Evolutionary conservation across 1,140 invertebrate genomes (phyloP).

Genomic region (Drosophila insularis): DNA sequence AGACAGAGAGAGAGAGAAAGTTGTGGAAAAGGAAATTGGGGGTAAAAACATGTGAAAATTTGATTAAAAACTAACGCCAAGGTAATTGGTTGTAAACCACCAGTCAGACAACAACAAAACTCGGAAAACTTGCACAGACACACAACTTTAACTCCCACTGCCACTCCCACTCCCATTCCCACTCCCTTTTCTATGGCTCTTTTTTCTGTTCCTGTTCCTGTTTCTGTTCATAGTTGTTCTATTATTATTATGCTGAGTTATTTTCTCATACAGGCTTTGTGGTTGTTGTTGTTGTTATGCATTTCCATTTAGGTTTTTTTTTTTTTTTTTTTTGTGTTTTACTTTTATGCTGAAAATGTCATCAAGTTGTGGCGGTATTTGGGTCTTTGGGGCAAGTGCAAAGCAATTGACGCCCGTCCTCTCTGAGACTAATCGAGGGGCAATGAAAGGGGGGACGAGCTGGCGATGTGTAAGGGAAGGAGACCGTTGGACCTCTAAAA

Average conservation of each 20-base stretch:
- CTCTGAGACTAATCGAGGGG: not conserved
- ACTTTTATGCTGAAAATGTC: conserved; percentile 14
- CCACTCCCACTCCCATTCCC: not conserved
- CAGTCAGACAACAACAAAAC: conserved; percentile 14
- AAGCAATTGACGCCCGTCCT: conserved; percentile 71
- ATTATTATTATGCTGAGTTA: conserved; percentile 6
- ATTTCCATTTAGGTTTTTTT: not conserved
- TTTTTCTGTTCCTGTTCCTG: not conserved
- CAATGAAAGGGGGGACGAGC: not conserved
- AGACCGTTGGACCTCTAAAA: conserved; percentile 28
- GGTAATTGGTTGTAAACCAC: conserved; percentile 58
- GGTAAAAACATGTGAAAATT: conserved; percentile 62
- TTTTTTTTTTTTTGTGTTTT: not conserved
- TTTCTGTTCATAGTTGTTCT: not conserved
- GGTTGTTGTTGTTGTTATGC: not conserved
- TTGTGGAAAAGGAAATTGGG: conserved; percentile 32
- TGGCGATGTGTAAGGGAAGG: not conserved
- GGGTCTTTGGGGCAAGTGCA: conserved; percentile 81
- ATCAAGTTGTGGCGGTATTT: conserved; percentile 46
- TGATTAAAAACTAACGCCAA: conserved; percentile 75
- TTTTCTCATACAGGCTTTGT: not conserved
- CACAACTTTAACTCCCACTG: conserved; percentile 1
- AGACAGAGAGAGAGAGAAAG: not conserved
- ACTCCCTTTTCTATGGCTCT: not conserved
- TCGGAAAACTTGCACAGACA: not conserved